Base-by-base conservation (phyloP, 1,140 invertebrate genomes). In the Phymastichus coffea region DNA sequence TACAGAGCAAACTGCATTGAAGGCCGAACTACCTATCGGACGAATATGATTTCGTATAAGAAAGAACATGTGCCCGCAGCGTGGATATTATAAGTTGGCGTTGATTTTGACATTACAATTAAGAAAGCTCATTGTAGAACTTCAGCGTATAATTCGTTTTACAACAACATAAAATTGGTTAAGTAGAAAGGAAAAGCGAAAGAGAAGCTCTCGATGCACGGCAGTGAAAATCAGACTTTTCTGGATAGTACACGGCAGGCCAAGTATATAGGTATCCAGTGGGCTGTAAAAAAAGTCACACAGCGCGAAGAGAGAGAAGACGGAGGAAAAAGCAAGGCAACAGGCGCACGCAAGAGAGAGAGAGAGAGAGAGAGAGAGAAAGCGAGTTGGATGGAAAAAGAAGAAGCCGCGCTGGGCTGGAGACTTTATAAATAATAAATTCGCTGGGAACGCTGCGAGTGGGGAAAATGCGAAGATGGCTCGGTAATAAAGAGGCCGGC, bases 341-440 rank as follows among this genome's bases (percentile, higher is more conserved):
- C n/a, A 58, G 55, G 51, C 59, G 33, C 20, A 23, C n/a, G 40
- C 4, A 15, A 26, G n/a, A n/a, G n/a, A n/a, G n/a, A n/a, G n/a
- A n/a, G n/a, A n/a, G n/a, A n/a, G n/a, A n/a, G n/a, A n/a, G 44
- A 65, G 49, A 51, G 48, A 53, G 61, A 61, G 49, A 43, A 9
- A 46, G 30, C 26, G 15, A 25, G 19, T 23, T 17, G 8, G n/a
- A 12, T n/a, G 38, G 12, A 30, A 57, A 12, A 46, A 26, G n/a
- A 63, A 58, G 57, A 44, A 55, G 63, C 51, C 38, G 61, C 65
- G 64, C 48, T 65, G 61, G 58, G 70, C 67, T 69, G 55, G 65
- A 58, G 65, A 66, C 66, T 74, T 71, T 72, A 73, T 79, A 76
- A 77, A 78, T 79, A 78, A 77, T 78, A 77, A 75, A 78, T 77